Evolutionary conservation across 2,113 vertebrate species (phyloP), one percentile per base, ranked within the genome.

Genomic region (Helogale parvula): DNA sequence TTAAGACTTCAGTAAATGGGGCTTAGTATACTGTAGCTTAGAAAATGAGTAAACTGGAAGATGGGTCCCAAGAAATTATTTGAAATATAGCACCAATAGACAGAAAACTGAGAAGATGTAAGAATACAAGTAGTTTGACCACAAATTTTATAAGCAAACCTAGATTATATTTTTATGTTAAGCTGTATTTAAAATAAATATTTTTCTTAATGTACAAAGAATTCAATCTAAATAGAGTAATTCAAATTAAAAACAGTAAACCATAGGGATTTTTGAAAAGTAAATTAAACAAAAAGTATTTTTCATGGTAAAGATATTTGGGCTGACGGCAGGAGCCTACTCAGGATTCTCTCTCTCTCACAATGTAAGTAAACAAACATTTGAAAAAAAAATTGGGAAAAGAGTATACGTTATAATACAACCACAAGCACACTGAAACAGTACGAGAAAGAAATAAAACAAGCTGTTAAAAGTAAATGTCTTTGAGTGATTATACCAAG

Each of bases 401-500:
- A 87, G 2, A 45, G 54, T 38, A 85, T 52, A 52, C 2, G 23
- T 57, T 74, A 52, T 52, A 60, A 87, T 77, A 72, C 6, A 72
- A 66, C 90, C 35, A 66, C 17, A 93, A 74, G 69, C 82, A 47
- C 25, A 90, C 0, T 60, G 31, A 89, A 84, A 85, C 31, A 87
- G 0, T 80, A 77, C 65, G 16, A 82, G 63, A 74, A 81, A 93
- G 63, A 95, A 97, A 93, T 76, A 27, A 41, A 66, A 33, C 10
- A 96, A 87, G 63, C 45, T 91, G n/a, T 83, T 83, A 47, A 92
- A 88, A 88, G 74, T 65, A 93, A 60, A 38, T 93, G 45, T 90
- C 31, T 90, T 81, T 87, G 71, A 95, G 15, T 80, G 10, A 86
- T 66, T 21, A 57, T 50, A 97, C 1, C 68, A 95, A 66, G 7